Base-by-base conservation (phyloP, 2,113 vertebrate genomes). In the Hemibagrus wyckioides region DNA sequence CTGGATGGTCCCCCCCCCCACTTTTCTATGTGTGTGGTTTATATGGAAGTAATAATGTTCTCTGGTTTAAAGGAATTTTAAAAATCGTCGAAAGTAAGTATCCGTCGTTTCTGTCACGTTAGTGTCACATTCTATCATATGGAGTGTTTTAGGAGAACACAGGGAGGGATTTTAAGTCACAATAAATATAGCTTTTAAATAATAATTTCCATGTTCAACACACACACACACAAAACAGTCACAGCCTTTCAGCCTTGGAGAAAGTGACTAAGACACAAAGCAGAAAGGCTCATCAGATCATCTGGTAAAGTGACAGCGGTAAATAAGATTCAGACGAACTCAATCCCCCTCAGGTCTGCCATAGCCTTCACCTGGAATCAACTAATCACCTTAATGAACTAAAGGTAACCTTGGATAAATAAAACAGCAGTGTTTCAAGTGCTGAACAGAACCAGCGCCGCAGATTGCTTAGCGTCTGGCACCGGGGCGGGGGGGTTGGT, bases 401-500 rank as follows among this genome's bases (percentile, higher is more conserved):
- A 19, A 84, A 14, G 54, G 23, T 41, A 61, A 23, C 23, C 33
- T 50, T n/a, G 30, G 23, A 17, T 69, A 52, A 86, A 79, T 56
- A 44, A 80, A 80, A 80, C 23, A 19, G 41, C 67, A 82, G 9
- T 7, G n/a, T 80, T 86, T 67, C 39, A 41, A 28, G 41, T 30
- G 71, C 82, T 50, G 36, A 50, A 65, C 48, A 56, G 63, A 48
- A 73, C 61, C 54, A 80, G 39, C 33, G 5, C 5, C 67, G 39
- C 77, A 28, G 61, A 39, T 52, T 83, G 54, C 81, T 84, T 84
- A 90, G 82, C n/a, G 75, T 75, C 71, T 84, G 82, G 75, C 69
- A 86, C 61, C 83, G 82, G 86, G 87, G 86, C n/a, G n/a, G n/a
- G n/a, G n/a, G n/a, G n/a, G n/a, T n/a, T n/a, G 87, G 88, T 73